A percentile compares a stretch with the other conserved stretches of the same genome.
Evolutionary conservation across 2,888 invertebrate species (phyloP).

Genomic region (Cacoxenus indagator): DNA sequence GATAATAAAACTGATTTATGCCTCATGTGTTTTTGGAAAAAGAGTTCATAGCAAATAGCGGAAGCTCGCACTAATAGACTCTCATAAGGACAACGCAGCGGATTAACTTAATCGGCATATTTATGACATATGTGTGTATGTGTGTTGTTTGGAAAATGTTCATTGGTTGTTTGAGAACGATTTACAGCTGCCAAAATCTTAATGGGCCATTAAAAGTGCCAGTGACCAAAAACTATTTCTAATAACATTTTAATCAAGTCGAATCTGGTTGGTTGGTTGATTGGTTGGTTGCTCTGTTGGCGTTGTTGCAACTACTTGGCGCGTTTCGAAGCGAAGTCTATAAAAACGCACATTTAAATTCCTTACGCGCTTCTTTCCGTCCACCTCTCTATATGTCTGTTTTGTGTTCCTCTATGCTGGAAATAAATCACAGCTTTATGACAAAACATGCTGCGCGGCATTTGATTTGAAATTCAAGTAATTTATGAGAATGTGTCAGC

Average conservation of each 20-base stretch:
- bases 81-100: background rate
- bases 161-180: background rate
- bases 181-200: slow-evolving; percentile 55
- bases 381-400: slow-evolving; percentile 1
- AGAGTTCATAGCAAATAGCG: slow-evolving; percentile 36
- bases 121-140: background rate
- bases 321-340: slow-evolving; percentile 23
- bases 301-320: background rate
- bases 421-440: slow-evolving; percentile 57
- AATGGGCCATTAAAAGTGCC: slow-evolving; percentile 58
- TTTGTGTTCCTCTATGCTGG: slow-evolving; percentile 28
- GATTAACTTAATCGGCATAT: slow-evolving; percentile 4
- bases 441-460: slow-evolving; percentile 33
- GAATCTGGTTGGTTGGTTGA: background rate
- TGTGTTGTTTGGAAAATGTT: background rate
- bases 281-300: background rate
- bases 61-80: background rate
- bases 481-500: slow-evolving; percentile 34
- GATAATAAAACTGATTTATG: slow-evolving; percentile 58
- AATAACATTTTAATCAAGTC: slow-evolving; percentile 17
- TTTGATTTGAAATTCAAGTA: slow-evolving; percentile 52
- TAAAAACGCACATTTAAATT: slow-evolving; percentile 58
- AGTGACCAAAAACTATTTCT: slow-evolving; percentile 11
- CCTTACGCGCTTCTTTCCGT: slow-evolving; percentile 27
- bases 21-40: slow-evolving; percentile 47